phyloP scores from a whole-genome alignment of 2,888 invertebrate species.

The Leptinotarsa juncta region DNA sequence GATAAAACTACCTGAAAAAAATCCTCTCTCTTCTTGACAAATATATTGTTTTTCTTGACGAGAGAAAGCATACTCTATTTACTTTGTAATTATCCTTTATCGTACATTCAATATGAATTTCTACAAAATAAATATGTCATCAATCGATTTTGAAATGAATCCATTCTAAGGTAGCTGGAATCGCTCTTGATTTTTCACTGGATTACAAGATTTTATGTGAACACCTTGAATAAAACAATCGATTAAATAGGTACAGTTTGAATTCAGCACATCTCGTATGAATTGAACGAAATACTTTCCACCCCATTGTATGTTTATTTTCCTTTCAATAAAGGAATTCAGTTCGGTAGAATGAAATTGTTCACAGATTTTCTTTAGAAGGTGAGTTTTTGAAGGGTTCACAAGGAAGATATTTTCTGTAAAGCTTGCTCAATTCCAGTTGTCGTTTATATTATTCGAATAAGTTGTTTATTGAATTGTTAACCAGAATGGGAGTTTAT shows the following conservation, averaged over 20 bases:
- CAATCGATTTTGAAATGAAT: too few species aligned
- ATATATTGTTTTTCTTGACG: too few species aligned
- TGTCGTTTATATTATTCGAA: slow-evolving; percentile 38
- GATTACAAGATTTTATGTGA: not conserved
- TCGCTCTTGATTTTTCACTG: too few species aligned
- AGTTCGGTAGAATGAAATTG: slow-evolving; percentile 30
- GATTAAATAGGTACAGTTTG: slow-evolving; percentile 17
- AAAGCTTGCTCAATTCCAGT: slow-evolving; percentile 29
- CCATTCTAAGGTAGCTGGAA: too few species aligned
- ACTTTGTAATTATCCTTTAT: too few species aligned
- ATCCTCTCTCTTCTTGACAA: too few species aligned
- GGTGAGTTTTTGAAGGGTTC: slow-evolving; percentile 25
- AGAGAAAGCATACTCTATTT: too few species aligned
- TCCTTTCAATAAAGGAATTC: slow-evolving; percentile 31
- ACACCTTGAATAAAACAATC: not conserved
- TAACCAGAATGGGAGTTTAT: slow-evolving; percentile 41
- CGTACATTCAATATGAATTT: too few species aligned
- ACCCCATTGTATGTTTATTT: slow-evolving; percentile 21
- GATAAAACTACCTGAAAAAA: too few species aligned
- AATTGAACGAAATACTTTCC: slow-evolving; percentile 5
- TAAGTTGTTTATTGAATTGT: slow-evolving; percentile 45
- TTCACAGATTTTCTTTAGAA: slow-evolving; percentile 23
- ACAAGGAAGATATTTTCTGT: slow-evolving; percentile 24
- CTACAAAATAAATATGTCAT: too few species aligned
- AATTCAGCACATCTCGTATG: not conserved